phyloP scores from a whole-genome alignment of 2,797 vertebrate species.

The Onychomys leucogaster region DNA sequence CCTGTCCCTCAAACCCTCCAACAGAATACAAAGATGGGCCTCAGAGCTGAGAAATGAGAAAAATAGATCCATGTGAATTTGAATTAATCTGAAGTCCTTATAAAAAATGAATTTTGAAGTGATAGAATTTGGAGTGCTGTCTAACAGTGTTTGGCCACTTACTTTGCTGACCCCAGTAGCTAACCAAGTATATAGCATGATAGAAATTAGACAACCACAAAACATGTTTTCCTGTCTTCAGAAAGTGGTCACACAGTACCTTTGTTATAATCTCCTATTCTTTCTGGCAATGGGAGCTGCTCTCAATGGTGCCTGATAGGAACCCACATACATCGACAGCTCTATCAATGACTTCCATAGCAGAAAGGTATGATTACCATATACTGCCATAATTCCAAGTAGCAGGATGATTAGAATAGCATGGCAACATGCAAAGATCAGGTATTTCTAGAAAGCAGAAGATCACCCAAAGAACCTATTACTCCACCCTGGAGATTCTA shows the following conservation, averaged over 20 bases:
- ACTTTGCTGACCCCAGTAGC: neutral
- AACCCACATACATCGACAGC: neutral
- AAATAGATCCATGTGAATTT: neutral
- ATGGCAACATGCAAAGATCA: neutral
- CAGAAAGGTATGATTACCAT: neutral
- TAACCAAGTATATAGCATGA: neutral
- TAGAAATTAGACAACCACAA: conserved; percentile 4
- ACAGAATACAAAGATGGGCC: neutral
- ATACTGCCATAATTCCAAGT: neutral
- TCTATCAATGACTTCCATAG: neutral
- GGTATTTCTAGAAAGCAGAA: neutral
- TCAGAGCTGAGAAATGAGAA: conserved; percentile 3
- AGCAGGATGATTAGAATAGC: neutral
- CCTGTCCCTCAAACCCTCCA: neutral
- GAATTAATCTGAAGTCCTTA: neutral
- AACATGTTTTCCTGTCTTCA: neutral
- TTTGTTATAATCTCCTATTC: neutral
- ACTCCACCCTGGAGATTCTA: neutral
- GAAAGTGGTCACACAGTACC: neutral
- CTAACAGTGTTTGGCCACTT: neutral
- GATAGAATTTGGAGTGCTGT: neutral
- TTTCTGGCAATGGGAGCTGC: neutral
- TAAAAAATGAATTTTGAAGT: conserved; percentile 28
- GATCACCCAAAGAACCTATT: neutral
- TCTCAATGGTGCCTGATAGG: neutral